Evolutionary conservation across 2,888 invertebrate genomes (phyloP).

Genomic region (Yponomeuta plumbellus): DNA sequence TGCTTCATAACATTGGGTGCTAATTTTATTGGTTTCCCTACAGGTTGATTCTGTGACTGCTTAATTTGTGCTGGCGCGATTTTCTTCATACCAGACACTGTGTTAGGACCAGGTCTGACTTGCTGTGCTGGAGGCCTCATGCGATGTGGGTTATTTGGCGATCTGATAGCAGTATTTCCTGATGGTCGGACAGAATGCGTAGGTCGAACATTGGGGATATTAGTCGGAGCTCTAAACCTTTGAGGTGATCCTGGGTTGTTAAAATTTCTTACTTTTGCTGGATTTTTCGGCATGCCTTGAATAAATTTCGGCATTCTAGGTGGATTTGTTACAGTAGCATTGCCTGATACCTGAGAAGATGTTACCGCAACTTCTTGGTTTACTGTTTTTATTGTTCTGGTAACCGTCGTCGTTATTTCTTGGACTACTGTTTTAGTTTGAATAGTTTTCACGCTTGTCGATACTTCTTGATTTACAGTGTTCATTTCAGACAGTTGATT

Average conservation of each 20-base stretch:
- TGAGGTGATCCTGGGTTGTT: conserved; percentile 28
- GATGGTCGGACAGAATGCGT: not conserved
- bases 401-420: conserved; percentile 69
- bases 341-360: not conserved
- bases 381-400: conserved; percentile 61
- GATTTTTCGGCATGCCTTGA: conserved; percentile 35
- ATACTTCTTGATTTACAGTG: conserved; percentile 37
- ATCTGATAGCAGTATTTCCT: conserved; percentile 32
- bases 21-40: conserved; percentile 47
- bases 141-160: conserved; percentile 22
- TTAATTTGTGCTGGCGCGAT: conserved; percentile 28
- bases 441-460: conserved; percentile 51
- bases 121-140: conserved; percentile 34
- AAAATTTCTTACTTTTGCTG: conserved; percentile 29
- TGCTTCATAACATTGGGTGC: conserved; percentile 42
- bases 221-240: conserved; percentile 46
- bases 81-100: conserved; percentile 33
- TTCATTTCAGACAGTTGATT: conserved; percentile 25
- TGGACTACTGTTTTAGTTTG: conserved; percentile 64
- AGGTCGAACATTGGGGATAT: conserved; percentile 29
- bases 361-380: conserved; percentile 44
- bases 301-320: conserved; percentile 34
- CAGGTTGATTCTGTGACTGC: conserved; percentile 30
- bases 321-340: not conserved
- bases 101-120: conserved; percentile 37